phyloP scores from a whole-genome alignment of 2,888 invertebrate genomes.

The Adelognathus sp. region DNA sequence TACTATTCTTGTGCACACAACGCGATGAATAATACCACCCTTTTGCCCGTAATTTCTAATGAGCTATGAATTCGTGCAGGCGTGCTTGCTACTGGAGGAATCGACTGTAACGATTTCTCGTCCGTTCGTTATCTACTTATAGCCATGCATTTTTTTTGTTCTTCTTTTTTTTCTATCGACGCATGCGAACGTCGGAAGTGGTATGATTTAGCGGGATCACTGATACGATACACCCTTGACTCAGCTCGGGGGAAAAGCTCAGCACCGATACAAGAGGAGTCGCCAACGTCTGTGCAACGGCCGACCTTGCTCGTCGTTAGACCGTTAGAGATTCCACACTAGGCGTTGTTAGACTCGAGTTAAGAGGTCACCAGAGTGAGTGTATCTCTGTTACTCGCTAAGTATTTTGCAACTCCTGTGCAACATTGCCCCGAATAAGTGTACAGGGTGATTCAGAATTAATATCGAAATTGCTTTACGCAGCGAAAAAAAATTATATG shows the following conservation, averaged over 20 bases:
- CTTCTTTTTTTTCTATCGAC: neutral
- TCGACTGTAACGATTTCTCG: constrained; percentile 23
- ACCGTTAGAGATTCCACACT: neutral
- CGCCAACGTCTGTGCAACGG: neutral
- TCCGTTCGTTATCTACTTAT: constrained; percentile 42
- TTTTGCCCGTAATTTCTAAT: neutral
- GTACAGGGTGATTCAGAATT: too few relatives aligned
- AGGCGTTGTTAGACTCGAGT: neutral
- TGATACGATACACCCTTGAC: constrained; percentile 24
- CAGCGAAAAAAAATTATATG: neutral
- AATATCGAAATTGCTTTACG: neutral
- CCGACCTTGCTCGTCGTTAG: constrained; percentile 13
- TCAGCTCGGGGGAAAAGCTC: neutral
- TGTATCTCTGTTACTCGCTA: neutral
- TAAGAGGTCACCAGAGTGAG: constrained; percentile 8
- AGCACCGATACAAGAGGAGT: neutral
- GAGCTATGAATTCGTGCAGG: constrained; percentile 8
- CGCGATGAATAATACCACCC: constrained; percentile 17
- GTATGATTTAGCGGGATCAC: neutral
- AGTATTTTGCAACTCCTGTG: neutral
- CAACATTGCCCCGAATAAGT: too few relatives aligned
- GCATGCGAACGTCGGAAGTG: neutral
- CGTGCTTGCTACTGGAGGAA: neutral
- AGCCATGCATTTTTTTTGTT: constrained; percentile 21
- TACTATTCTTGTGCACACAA: neutral